Base-by-base conservation (phyloP, 2,113 vertebrate genomes). In the Rana temporaria region DNA sequence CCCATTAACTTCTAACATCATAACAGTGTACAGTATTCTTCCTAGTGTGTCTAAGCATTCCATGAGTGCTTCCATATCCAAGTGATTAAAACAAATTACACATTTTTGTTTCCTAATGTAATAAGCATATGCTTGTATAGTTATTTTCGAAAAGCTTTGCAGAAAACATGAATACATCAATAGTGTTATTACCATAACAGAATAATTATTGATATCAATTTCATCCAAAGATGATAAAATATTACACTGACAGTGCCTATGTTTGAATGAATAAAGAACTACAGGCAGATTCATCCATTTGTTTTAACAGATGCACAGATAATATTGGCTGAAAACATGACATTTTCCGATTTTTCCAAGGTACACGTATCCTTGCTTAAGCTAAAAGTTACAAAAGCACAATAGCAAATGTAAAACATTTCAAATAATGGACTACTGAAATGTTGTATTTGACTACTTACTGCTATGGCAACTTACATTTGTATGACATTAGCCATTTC, bases 11-110 rank as follows among this genome's bases (percentile, higher is more conserved):
- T 16, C 52, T 22, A 66, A 82, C 79, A 81, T 64, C 65, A 48
- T 17, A 74, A 24, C 48, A 8, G 42, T 15, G 48, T 30, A 30
- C n/a, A n/a, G n/a, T n/a, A n/a, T 30, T 56, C 60, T 76, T 75
- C 12, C 62, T 62, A 63, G 30, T 75, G 20, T 18, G 59, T 75
- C 73, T 9, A 52, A 55, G 71, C 62, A 82, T 75, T 30, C 52
- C 14, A 2, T 64, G 74, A 83, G 81, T 83, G 76, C 67, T 83
- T 83, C 56, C 57, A 76, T 83, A 76, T 75, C 55, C 52, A 68
- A 83, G 63, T 76, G 76, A 83, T 83, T 83, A 76, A 83, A 83
- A 83, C 71, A 83, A 82, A 83, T 83, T 42, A 79, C 57, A 64
- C 70, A 71, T 55, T 78, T 78, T 84, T 84, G 74, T 72, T 67